These are phyloP conservation scores for Thunnus albacares DNA, from an alignment of 2,797 vertebrate species.

Conservation along the genomic window DNA sequence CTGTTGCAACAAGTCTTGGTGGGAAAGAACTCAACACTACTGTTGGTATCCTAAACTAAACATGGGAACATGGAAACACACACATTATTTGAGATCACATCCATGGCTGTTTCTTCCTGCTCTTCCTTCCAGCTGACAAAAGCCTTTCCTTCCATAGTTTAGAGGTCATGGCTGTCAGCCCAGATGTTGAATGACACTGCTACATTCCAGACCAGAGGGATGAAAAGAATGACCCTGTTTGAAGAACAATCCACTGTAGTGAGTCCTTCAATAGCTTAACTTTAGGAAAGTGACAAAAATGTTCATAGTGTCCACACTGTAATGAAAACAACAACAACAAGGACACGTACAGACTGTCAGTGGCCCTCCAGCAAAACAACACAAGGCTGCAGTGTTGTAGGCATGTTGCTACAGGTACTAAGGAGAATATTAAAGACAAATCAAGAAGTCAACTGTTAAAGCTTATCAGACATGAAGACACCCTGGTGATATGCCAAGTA, in stretches of 20 bases:
- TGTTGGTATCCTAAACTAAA: constrained; percentile 27
- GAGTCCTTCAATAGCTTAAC: neutral
- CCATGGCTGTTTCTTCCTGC: constrained; percentile 16
- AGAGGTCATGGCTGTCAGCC: constrained; percentile 14
- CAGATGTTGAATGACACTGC: constrained; percentile 25
- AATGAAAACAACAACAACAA: neutral
- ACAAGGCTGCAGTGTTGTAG: neutral
- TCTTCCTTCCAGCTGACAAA: constrained; percentile 47
- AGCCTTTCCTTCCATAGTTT: constrained; percentile 28
- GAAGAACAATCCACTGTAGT: neutral
- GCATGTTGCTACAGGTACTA: neutral
- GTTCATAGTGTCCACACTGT: neutral
- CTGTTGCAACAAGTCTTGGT: constrained; percentile 1
- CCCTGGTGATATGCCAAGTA: too few relatives aligned
- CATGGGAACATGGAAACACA: constrained; percentile 25
- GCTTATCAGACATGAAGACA: neutral
- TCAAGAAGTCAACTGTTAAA: neutral
- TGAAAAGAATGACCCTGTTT: constrained; percentile 16
- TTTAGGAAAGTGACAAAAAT: neutral
- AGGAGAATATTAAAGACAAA: neutral
- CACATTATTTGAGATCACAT: constrained; percentile 49
- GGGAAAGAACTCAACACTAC: neutral
- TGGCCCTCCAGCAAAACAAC: neutral
- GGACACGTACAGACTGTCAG: neutral
- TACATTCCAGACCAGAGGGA: neutral